Conservation (phyloP, 2,888 invertebrate genomes). For the Tiliacea citrago region DNA sequence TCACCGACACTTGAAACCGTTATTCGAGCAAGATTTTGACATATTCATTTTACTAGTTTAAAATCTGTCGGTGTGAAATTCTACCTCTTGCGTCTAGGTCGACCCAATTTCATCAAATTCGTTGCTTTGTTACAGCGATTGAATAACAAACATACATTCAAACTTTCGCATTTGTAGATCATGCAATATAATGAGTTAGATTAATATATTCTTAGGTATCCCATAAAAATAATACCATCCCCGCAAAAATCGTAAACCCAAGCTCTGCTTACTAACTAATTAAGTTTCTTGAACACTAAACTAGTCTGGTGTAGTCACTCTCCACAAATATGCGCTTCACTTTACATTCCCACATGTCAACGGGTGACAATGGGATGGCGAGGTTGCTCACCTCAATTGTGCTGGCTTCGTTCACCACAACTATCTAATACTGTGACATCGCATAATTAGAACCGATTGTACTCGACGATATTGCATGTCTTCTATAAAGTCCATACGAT, state of each 20-base stretch:
- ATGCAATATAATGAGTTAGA: constrained; percentile 1
- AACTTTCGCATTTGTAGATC: constrained; percentile 8
- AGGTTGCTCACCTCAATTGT: constrained; percentile 88
- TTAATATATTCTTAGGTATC: background rate
- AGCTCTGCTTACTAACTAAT: constrained; percentile 61
- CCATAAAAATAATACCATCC: constrained; percentile 10
- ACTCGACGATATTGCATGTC: constrained; percentile 63
- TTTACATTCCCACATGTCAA: constrained; percentile 83
- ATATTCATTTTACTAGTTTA: constrained; percentile 22
- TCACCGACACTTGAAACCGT: constrained; percentile 30
- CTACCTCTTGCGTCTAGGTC: constrained; percentile 19
- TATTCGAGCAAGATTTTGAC: constrained; percentile 30
- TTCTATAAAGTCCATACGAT: constrained; percentile 36
- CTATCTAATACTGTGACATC: constrained; percentile 83
- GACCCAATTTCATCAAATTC: constrained; percentile 22
- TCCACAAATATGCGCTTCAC: constrained; percentile 73
- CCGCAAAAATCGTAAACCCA: constrained; percentile 28
- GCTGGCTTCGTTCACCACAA: constrained; percentile 63
- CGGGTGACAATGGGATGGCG: constrained; percentile 81
- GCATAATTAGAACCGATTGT: constrained; percentile 83
- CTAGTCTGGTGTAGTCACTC: constrained; percentile 57
- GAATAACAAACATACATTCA: constrained; percentile 17
- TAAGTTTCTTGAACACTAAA: constrained; percentile 62
- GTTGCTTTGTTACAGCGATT: constrained; percentile 12
- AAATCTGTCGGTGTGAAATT: constrained; percentile 24